Evolutionary conservation across 2,888 invertebrate genomes (phyloP).

Genomic region (Sarcophaga rosellei): DNA sequence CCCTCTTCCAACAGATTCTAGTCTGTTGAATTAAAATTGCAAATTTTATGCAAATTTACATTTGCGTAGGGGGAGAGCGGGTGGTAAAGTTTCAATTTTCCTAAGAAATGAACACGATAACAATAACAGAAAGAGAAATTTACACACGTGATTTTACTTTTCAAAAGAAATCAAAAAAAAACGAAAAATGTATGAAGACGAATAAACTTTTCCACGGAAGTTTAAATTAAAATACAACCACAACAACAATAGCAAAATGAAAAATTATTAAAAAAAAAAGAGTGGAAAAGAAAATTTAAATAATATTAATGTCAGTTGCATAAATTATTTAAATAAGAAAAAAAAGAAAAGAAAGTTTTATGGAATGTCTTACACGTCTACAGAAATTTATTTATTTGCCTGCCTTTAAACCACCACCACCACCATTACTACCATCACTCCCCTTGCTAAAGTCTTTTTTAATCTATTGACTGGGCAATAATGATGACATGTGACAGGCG

Average conservation of each 20-base stretch:
- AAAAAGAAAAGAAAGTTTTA: no score
- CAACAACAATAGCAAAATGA: neutral
- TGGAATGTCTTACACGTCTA: no score
- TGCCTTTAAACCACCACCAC: no score
- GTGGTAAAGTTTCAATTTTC: neutral
- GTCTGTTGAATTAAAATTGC: slow-evolving; percentile 33
- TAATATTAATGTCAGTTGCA: slow-evolving; percentile 51
- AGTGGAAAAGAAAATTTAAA: slow-evolving; percentile 1
- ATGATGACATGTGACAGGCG: slow-evolving; percentile 58
- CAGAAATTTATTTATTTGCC: no score
- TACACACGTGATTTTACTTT: slow-evolving; percentile 27
- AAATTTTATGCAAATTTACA: slow-evolving; percentile 42
- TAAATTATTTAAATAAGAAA: slow-evolving; percentile 20
- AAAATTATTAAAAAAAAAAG: slow-evolving; percentile 6
- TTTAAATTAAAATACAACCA: slow-evolving; percentile 19
- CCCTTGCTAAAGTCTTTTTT: no score
- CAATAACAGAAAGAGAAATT: neutral
- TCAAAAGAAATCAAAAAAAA: neutral
- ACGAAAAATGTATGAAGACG: neutral
- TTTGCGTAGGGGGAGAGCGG: neutral
- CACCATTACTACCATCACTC: no score
- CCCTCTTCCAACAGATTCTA: neutral
- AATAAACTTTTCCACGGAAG: neutral
- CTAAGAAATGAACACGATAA: neutral
- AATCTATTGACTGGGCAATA: no score